A percentile compares a stretch with the other conserved stretches of the same genome.
Conservation (phyloP, 2,797 vertebrate species). For the Carapus acus region DNA sequence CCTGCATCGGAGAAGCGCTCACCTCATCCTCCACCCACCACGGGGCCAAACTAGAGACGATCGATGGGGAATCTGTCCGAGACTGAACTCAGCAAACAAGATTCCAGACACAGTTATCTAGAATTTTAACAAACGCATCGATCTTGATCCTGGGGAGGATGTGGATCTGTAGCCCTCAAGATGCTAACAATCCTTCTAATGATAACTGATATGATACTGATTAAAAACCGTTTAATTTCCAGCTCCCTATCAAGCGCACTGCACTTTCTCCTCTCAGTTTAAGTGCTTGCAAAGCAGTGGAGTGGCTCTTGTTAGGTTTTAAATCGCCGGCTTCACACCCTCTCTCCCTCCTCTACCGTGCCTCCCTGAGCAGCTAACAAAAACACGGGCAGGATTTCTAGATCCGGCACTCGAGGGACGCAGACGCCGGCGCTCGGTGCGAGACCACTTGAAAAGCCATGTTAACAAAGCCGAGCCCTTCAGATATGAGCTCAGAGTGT, state of each 20-base stretch:
- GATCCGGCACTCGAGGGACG: constrained; percentile 35
- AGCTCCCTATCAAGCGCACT: neutral
- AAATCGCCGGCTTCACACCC: constrained; percentile 29
- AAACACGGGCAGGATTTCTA: constrained; percentile 33
- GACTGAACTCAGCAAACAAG: too few relatives aligned
- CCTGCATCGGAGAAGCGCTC: too few relatives aligned
- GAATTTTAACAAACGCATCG: too few relatives aligned
- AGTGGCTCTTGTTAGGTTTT: constrained; percentile 3
- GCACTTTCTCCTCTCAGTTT: neutral
- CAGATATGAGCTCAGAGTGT: constrained; percentile 53
- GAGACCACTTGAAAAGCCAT: constrained; percentile 61
- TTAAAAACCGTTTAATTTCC: neutral
- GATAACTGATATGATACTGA: too few relatives aligned
- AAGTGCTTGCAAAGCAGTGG: neutral
- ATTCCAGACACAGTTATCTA: too few relatives aligned
- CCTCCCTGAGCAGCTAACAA: constrained; percentile 22
- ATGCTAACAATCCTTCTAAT: too few relatives aligned
- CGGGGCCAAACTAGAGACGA: too few relatives aligned
- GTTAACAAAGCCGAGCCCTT: constrained; percentile 64
- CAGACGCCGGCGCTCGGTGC: constrained; percentile 31
- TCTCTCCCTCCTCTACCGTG: neutral
- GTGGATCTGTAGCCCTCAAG: too few relatives aligned
- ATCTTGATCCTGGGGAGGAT: too few relatives aligned
- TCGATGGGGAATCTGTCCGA: too few relatives aligned
- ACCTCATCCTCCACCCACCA: too few relatives aligned